A percentile compares a stretch with the other conserved stretches of the same genome.
phyloP scores from a whole-genome alignment of 1,140 invertebrate genomes.

The Ericerus pela region DNA sequence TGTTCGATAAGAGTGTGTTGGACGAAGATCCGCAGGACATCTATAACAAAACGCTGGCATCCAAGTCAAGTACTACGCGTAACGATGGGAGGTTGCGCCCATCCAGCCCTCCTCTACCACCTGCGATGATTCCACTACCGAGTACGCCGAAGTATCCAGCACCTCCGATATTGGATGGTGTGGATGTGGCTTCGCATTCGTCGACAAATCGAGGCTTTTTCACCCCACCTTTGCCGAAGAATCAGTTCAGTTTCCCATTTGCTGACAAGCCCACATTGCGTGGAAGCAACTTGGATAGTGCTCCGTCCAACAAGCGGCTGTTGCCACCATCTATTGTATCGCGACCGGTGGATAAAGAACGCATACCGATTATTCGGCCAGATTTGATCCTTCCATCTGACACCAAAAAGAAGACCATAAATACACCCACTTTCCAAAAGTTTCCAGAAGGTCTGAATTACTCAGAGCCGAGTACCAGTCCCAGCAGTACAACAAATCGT shows the following conservation, averaged over 20 bases:
- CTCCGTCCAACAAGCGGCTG: slow-evolving; percentile 16
- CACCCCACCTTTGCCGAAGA: slow-evolving; percentile 59
- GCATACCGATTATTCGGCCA: slow-evolving; percentile 57
- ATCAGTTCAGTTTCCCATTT: slow-evolving; percentile 59
- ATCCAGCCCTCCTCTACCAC: neutral
- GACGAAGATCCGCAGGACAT: neutral
- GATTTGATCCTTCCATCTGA: slow-evolving; percentile 35
- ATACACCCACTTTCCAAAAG: slow-evolving; percentile 41
- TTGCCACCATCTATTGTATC: slow-evolving; percentile 16
- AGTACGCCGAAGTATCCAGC: neutral
- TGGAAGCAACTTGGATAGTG: slow-evolving; percentile 39
- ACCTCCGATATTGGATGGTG: neutral
- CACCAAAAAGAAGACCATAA: slow-evolving; percentile 49
- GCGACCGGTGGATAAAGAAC: slow-evolving; percentile 53
- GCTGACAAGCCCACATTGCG: slow-evolving; percentile 65
- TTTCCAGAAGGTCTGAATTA: slow-evolving; percentile 21
- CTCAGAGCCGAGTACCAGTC: slow-evolving; percentile 24
- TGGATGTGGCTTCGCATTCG: too few species aligned
- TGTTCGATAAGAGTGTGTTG: neutral
- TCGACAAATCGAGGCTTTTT: slow-evolving; percentile 56
- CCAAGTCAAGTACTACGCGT: neutral
- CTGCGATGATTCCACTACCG: neutral
- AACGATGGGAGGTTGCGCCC: neutral
- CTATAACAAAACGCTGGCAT: neutral
- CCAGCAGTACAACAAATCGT: slow-evolving; percentile 25